Conservation (phyloP, 2,797 vertebrate genomes). For the Scyliorhinus canicula region DNA sequence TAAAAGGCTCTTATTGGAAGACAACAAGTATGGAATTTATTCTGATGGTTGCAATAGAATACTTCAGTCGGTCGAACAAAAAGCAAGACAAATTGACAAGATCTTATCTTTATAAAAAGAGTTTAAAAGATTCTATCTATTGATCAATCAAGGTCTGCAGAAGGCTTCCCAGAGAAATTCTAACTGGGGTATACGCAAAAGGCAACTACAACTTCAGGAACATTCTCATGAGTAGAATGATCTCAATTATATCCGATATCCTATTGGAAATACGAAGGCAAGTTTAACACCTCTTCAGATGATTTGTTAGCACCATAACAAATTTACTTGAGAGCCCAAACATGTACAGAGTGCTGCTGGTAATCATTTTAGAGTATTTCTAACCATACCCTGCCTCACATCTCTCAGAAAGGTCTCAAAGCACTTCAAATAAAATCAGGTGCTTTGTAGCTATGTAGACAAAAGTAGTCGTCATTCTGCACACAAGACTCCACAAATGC, state of each 20-base stretch:
- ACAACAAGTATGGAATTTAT: background rate
- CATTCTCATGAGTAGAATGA: background rate
- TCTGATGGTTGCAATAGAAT: background rate
- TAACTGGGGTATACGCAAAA: background rate
- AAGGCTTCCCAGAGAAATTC: background rate
- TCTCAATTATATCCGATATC: background rate
- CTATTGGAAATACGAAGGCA: background rate
- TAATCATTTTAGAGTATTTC: background rate
- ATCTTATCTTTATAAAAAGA: background rate
- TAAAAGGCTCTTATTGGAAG: background rate
- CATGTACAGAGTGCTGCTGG: too few species aligned
- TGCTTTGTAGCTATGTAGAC: background rate
- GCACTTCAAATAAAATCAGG: slow-evolving; percentile 10
- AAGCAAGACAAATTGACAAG: background rate
- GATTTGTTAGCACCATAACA: background rate
- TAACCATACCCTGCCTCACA: background rate
- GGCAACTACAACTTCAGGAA: background rate
- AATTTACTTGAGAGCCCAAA: background rate
- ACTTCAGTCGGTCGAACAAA: background rate
- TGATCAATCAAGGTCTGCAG: background rate
- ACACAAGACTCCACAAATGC: background rate
- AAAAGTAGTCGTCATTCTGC: background rate
- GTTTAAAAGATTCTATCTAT: background rate
- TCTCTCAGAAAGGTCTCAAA: background rate
- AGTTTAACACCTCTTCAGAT: background rate